These are phyloP conservation scores for Rattus rattus DNA, from an alignment of 2,113 vertebrate species.

Conservation along the genomic window DNA sequence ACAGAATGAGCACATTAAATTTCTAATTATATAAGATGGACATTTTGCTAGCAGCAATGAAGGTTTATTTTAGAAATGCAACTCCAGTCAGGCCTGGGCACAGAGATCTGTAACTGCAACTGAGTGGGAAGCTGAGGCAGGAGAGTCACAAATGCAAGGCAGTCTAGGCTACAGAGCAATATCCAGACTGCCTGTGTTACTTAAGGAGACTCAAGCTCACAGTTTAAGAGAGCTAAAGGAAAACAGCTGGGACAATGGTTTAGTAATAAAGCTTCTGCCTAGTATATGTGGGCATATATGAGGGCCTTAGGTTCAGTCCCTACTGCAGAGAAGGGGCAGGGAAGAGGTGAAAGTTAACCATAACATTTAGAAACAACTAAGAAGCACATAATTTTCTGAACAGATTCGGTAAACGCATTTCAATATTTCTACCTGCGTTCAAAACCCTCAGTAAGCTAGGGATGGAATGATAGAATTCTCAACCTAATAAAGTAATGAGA, in stretches of 20 bases:
- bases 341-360: not conserved
- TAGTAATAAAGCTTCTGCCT: not conserved
- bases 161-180: not conserved
- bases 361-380: constrained; percentile 8
- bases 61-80: not conserved
- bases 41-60: not conserved
- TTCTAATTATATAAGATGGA: constrained; percentile 29
- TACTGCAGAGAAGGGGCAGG: too few relatives aligned
- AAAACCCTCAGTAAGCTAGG: not conserved
- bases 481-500: not conserved
- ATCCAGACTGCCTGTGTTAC: not conserved
- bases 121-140: not conserved
- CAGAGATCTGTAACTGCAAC: not conserved
- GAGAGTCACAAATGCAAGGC: not conserved
- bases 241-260: not conserved
- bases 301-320: too few relatives aligned
- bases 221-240: not conserved
- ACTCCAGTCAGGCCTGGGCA: too few relatives aligned
- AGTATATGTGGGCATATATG: not conserved
- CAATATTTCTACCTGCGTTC: not conserved
- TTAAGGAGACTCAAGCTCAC: not conserved
- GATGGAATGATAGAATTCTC: not conserved
- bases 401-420: not conserved
- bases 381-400: not conserved
- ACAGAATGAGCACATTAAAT: constrained; percentile 1